Conservation (phyloP, 1,140 invertebrate genomes). For the Sarcophaga peregrina region DNA sequence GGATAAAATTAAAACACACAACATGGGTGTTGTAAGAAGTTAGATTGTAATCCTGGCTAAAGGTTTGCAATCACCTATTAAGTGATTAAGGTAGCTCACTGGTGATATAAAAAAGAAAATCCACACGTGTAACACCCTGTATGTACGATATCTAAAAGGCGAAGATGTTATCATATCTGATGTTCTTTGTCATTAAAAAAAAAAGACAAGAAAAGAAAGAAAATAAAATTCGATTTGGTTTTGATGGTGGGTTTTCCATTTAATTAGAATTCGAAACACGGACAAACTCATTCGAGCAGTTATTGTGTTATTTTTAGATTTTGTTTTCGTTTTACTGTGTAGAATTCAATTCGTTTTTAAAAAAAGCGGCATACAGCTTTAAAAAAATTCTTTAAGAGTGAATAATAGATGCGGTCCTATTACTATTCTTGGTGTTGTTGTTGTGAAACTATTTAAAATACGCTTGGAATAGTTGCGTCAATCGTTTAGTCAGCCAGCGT, state of each 20-base stretch:
- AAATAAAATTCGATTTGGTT: not conserved
- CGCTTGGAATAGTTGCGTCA: not conserved
- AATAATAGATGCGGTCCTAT: not conserved
- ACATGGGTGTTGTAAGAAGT: too few species aligned
- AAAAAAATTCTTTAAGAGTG: not conserved
- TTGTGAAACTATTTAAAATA: not conserved
- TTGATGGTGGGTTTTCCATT: constrained; percentile 12
- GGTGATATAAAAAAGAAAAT: too few species aligned
- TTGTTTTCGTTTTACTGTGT: constrained; percentile 14
- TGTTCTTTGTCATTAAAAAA: not conserved
- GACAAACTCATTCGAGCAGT: not conserved
- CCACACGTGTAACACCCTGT: too few species aligned
- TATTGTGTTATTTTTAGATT: constrained; percentile 9
- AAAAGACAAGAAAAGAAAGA: too few species aligned
- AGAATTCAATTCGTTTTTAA: not conserved
- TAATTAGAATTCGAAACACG: constrained; percentile 25
- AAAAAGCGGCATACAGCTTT: not conserved
- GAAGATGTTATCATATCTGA: constrained; percentile 1
- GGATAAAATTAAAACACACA: too few species aligned
- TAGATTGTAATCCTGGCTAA: too few species aligned
- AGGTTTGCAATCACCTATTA: too few species aligned
- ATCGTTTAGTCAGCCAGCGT: not conserved
- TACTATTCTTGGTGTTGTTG: not conserved
- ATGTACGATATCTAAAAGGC: not conserved
- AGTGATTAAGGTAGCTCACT: too few species aligned